These are phyloP conservation scores for Timema podura DNA, from an alignment of 2,888 invertebrate species.

Conservation along the genomic window DNA sequence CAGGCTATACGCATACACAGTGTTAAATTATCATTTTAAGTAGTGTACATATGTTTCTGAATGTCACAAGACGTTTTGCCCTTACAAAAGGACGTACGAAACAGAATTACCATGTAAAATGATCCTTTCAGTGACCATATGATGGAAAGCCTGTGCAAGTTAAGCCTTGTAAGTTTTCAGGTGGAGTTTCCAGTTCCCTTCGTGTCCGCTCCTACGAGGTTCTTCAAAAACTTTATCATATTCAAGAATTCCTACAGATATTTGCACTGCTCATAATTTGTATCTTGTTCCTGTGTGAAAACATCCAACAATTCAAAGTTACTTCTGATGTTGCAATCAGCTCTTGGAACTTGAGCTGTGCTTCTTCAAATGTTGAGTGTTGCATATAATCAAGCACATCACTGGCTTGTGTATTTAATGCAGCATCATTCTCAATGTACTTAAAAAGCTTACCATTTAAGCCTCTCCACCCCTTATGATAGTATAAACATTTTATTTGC, in stretches of 20 bases:
- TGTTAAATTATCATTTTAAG: background rate
- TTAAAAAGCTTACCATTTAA: background rate
- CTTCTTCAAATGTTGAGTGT: background rate
- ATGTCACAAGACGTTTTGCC: background rate
- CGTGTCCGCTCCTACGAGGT: background rate
- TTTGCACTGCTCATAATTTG: background rate
- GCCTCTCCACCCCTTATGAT: background rate
- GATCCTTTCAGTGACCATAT: background rate
- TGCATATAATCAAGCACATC: background rate
- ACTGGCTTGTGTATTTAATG: background rate
- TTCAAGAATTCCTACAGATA: background rate
- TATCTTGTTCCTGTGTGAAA: background rate
- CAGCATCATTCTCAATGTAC: background rate
- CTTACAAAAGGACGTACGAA: background rate
- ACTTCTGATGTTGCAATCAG: background rate
- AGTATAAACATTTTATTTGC: background rate
- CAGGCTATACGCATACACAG: background rate
- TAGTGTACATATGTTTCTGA: background rate
- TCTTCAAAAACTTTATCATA: background rate
- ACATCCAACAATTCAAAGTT: background rate
- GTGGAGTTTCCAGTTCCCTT: background rate
- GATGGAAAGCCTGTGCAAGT: background rate
- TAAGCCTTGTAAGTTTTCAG: background rate
- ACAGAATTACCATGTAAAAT: background rate
- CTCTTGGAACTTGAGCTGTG: background rate